phyloP scores from a whole-genome alignment of 2,113 vertebrate genomes.

The Coptodon rendalli region DNA sequence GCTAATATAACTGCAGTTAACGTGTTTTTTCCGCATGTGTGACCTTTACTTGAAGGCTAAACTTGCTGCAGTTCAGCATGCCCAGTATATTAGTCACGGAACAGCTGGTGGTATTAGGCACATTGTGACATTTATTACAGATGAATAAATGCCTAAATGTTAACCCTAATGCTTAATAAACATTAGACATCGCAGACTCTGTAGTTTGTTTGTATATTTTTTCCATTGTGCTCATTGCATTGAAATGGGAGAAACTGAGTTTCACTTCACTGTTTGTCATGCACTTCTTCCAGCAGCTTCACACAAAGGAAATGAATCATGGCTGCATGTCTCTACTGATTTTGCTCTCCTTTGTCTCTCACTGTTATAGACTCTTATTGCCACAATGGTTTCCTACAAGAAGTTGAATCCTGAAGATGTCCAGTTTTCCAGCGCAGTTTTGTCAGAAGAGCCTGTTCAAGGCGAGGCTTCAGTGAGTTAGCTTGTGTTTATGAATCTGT shows the following conservation, averaged over 20 bases:
- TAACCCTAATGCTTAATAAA: background rate
- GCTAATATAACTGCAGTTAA: background rate
- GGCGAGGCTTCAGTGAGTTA: conserved; percentile 37
- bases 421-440: conserved; percentile 30
- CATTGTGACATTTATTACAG: background rate
- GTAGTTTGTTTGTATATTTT: background rate
- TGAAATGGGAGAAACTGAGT: background rate
- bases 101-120: background rate
- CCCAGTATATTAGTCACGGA: background rate
- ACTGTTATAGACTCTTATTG: background rate
- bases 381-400: conserved; percentile 60
- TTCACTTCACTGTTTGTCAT: background rate
- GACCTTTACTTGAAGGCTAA: background rate
- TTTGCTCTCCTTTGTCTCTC: background rate
- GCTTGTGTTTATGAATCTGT: background rate
- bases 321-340: background rate
- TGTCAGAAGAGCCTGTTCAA: conserved; percentile 25
- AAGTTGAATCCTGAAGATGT: conserved; percentile 62
- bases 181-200: background rate
- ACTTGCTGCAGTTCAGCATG: background rate
- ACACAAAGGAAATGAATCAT: background rate
- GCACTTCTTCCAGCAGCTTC: background rate
- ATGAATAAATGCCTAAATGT: background rate
- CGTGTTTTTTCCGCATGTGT: background rate
- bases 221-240: background rate